Percentiles rank a stretch among this genome's conserved stretches.
Conservation (phyloP, 1,140 invertebrate genomes). For the Trichomalopsis sarcophagae region DNA sequence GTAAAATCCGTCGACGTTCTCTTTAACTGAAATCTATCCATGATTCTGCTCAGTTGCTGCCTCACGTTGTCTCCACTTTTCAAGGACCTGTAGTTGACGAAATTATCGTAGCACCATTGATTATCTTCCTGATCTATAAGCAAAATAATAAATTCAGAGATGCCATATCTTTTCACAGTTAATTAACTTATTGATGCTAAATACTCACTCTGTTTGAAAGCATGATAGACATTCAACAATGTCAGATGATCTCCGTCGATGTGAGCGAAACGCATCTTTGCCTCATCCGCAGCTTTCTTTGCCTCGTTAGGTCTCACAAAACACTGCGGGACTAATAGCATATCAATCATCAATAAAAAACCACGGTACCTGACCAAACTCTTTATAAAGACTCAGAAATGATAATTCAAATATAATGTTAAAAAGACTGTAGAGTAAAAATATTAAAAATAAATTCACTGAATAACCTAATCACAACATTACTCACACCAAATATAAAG, state of each 20-base stretch:
- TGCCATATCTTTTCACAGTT: not conserved
- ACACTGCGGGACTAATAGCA: slow-evolving; percentile 96
- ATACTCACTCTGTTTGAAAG: slow-evolving; percentile 98
- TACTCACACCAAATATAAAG: not conserved
- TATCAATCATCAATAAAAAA: slow-evolving; percentile 73
- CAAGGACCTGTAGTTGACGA: slow-evolving; percentile 97
- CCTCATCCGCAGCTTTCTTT: slow-evolving; percentile 99
- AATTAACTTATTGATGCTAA: not conserved
- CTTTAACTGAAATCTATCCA: slow-evolving; percentile 95
- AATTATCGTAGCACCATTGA: slow-evolving; percentile 99
- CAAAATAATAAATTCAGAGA: not conserved
- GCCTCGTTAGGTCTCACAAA: slow-evolving; percentile 99
- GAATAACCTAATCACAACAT: not conserved
- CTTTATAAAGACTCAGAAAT: slow-evolving; percentile 23
- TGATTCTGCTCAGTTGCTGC: slow-evolving; percentile 88
- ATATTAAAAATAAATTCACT: not conserved
- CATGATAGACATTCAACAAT: slow-evolving; percentile 96
- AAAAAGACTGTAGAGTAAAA: not conserved
- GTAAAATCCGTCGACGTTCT: slow-evolving; percentile 98
- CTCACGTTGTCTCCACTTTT: slow-evolving; percentile 94
- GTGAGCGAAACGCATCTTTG: slow-evolving; percentile 99
- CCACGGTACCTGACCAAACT: slow-evolving; percentile 62
- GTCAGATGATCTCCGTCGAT: slow-evolving; percentile 99
- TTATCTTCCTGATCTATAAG: slow-evolving; percentile 87
- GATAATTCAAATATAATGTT: not conserved